Conservation (phyloP, 2,888 invertebrate species). For the Danaus chrysippus region DNA sequence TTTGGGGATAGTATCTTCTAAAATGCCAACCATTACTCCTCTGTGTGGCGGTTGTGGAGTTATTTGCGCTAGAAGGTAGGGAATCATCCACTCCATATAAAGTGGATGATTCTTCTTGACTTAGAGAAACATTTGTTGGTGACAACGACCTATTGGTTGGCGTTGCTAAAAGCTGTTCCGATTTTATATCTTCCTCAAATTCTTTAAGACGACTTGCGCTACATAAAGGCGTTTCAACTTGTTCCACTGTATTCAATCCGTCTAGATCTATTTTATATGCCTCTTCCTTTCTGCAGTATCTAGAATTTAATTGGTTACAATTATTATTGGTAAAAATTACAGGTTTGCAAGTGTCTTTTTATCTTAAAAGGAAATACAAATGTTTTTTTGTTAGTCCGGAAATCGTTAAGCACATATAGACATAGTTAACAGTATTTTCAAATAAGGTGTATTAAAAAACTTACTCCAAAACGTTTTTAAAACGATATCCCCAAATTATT, state of each 20-base stretch:
- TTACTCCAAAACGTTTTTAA: slow-evolving; percentile 83
- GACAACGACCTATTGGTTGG: slow-evolving; percentile 42
- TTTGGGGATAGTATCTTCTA: slow-evolving; percentile 51
- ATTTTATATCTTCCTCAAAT: slow-evolving; percentile 59
- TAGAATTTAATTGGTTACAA: slow-evolving; percentile 38
- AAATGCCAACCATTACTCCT: slow-evolving; percentile 67
- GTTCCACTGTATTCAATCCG: slow-evolving; percentile 81
- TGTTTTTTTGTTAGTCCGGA: too few species aligned
- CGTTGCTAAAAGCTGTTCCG: slow-evolving; percentile 45
- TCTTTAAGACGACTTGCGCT: slow-evolving; percentile 84
- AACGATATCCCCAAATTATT: slow-evolving; percentile 91
- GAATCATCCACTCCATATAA: slow-evolving; percentile 46
- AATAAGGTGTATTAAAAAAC: slow-evolving; percentile 26
- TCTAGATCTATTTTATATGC: slow-evolving; percentile 81
- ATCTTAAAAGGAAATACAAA: too few species aligned
- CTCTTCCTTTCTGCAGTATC: slow-evolving; percentile 77
- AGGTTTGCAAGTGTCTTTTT: too few species aligned
- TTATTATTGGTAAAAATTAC: too few species aligned
- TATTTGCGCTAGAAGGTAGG: slow-evolving; percentile 49
- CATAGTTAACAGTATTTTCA: too few species aligned
- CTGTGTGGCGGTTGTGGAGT: slow-evolving; percentile 52
- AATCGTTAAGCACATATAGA: too few species aligned
- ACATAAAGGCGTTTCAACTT: slow-evolving; percentile 85
- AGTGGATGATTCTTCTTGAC: slow-evolving; percentile 47
- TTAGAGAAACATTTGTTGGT: slow-evolving; percentile 47